A percentile compares a stretch with the other conserved stretches of the same genome.
Evolutionary conservation across 2,888 invertebrate genomes (phyloP).

Genomic region (Antitype chi): DNA sequence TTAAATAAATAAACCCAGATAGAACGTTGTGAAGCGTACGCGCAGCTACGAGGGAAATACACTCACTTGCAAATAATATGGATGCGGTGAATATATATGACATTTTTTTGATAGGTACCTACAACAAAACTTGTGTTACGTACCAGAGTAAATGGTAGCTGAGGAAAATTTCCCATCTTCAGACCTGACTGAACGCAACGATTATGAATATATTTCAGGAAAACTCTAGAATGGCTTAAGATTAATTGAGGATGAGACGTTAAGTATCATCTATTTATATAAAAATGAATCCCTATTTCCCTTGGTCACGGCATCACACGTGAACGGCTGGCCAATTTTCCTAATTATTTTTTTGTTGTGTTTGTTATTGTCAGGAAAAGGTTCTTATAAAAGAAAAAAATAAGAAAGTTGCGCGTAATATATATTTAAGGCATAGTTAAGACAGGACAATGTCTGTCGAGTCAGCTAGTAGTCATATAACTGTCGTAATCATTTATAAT

Average conservation of each 20-base stretch:
- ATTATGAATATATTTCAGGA: background rate
- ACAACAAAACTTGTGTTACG: background rate
- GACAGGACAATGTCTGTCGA: too few species aligned
- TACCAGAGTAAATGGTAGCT: too few species aligned
- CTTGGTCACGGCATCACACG: too few species aligned
- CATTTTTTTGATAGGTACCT: background rate
- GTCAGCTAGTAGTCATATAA: background rate
- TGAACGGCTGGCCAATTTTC: too few species aligned
- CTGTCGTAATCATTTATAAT: background rate
- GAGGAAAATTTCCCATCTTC: background rate
- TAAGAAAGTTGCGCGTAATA: too few species aligned
- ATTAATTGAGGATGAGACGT: background rate
- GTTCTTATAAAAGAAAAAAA: too few species aligned
- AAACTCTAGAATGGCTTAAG: background rate
- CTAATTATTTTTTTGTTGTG: too few species aligned
- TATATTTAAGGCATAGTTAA: too few species aligned
- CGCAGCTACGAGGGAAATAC: constrained; percentile 63
- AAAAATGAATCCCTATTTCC: too few species aligned
- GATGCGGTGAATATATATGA: constrained; percentile 50
- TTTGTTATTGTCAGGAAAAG: too few species aligned
- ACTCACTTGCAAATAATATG: constrained; percentile 44
- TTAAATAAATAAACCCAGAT: constrained; percentile 86
- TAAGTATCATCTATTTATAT: background rate
- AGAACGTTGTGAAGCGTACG: constrained; percentile 76
- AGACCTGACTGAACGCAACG: background rate